Base-by-base conservation (phyloP, 1,140 invertebrate species). In the Scaptodrosophila lebanonensis region DNA sequence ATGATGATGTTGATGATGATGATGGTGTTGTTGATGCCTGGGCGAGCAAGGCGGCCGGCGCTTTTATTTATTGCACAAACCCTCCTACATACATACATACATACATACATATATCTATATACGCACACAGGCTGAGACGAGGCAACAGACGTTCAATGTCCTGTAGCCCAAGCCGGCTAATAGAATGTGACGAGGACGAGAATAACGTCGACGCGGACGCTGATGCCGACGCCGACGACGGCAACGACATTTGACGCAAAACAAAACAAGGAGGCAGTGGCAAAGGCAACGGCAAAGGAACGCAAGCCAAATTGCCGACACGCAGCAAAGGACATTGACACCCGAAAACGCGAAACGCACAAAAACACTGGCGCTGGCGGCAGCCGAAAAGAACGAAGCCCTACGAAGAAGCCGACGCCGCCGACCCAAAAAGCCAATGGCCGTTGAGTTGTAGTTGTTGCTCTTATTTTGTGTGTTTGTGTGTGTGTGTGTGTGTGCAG, bases 111-210 rank as follows among this genome's bases (percentile, higher is more conserved):
- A 45, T 42, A 29, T 50, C 27, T 51, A 39, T 61, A 40, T 63
- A 57, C 70, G 76, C 60, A 82, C 70, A 66, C 63, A 48, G 43
- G 45, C 59, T 56, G 60, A 65, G 63, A 68, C 67, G 38, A 45
- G 54, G 60, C 56, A 49, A 70, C 67, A 70, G 67, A 70, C 67
- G 67, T 70, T 70, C 67, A 70, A 83, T 83, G 77, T 83, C 77
- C 77, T 83, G 77, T 67, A 83, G 71, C 77, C 67, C 66, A 50
- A 63, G 79, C 68, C 66, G 68, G 73, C 73, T 77, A 77, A 77
- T 77, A 77, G 79, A 77, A 77, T 77, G 73, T 77, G 73, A 79
- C 73, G 72, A 44, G 40, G 33, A 12, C 29, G 45, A 27, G n/a
- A n/a, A n/a, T n/a, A n/a, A n/a, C n/a, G n/a, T n/a, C 59, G 39